Percentiles rank a stretch among this genome's conserved stretches.
These are phyloP conservation scores for Alectoris magna DNA, from an alignment of 2,797 vertebrate genomes.

Conservation along the genomic window DNA sequence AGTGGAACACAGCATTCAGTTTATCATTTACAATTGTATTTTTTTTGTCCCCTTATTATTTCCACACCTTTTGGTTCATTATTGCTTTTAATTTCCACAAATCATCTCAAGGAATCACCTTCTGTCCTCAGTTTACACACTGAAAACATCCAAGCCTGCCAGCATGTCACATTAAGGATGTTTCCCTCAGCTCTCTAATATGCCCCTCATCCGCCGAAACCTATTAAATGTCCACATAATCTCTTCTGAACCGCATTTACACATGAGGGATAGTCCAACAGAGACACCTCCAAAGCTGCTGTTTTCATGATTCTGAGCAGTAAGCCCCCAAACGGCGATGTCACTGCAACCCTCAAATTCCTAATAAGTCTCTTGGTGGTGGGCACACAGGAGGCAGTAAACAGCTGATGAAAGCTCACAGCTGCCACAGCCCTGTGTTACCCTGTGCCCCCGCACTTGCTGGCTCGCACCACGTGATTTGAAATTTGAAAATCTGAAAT, in stretches of 20 bases:
- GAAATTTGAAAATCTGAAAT: neutral
- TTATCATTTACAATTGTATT: neutral
- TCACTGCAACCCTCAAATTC: neutral
- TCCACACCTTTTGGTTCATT: neutral
- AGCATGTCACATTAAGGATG: neutral
- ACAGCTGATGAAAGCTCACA: neutral
- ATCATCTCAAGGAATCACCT: neutral
- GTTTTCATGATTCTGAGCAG: neutral
- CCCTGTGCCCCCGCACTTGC: neutral
- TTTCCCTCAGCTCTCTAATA: neutral
- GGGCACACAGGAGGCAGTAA: neutral
- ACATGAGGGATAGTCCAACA: neutral
- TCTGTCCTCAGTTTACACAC: neutral
- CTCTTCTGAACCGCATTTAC: neutral
- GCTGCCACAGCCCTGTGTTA: neutral
- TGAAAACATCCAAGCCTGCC: neutral
- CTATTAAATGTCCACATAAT: neutral
- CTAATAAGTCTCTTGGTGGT: neutral
- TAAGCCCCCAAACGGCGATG: neutral
- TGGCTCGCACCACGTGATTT: neutral
- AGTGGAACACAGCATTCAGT: neutral
- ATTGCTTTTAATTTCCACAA: slow-evolving; percentile 1
- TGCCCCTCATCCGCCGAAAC: neutral
- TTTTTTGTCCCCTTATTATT: neutral
- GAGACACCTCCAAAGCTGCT: neutral